These are phyloP conservation scores for Lasius fuliginosus DNA, from an alignment of 2,888 invertebrate genomes.

Conservation along the genomic window DNA sequence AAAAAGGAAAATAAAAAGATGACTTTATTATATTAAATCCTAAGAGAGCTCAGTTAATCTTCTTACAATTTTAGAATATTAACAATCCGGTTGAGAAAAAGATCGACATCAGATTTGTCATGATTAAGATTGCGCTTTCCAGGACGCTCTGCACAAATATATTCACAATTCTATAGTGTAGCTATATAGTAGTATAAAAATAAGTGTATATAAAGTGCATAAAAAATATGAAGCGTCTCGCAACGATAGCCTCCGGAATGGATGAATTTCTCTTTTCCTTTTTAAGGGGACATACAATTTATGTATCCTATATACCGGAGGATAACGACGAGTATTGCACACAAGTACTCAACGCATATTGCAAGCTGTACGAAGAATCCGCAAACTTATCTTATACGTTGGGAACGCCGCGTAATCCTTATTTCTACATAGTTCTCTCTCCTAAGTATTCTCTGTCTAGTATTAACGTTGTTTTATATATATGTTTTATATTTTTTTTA, in stretches of 20 bases:
- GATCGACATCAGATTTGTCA: slow-evolving; percentile 10
- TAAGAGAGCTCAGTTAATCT: neutral
- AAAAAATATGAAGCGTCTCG: slow-evolving; percentile 59
- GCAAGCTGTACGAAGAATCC: slow-evolving; percentile 73
- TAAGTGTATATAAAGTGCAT: slow-evolving; percentile 67
- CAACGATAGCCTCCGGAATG: slow-evolving; percentile 6
- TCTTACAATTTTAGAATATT: neutral
- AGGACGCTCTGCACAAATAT: neutral
- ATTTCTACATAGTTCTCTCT: slow-evolving; percentile 53
- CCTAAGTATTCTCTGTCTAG: slow-evolving; percentile 59
- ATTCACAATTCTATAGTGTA: slow-evolving; percentile 49
- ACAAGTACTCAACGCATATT: slow-evolving; percentile 77
- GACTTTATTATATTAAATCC: neutral
- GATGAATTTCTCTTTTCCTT: slow-evolving; percentile 48
- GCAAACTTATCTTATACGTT: slow-evolving; percentile 68
- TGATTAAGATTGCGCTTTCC: neutral
- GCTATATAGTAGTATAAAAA: slow-evolving; percentile 63
- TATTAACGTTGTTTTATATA: slow-evolving; percentile 58
- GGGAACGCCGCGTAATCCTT: slow-evolving; percentile 55
- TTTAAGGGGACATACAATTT: slow-evolving; percentile 62
- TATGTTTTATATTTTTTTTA: neutral
- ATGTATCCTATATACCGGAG: slow-evolving; percentile 45
- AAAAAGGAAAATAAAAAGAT: slow-evolving; percentile 42
- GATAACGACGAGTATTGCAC: slow-evolving; percentile 80
- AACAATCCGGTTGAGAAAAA: neutral